These are phyloP conservation scores for Physella acuta DNA, from an alignment of 1,140 invertebrate genomes.

Conservation along the genomic window DNA sequence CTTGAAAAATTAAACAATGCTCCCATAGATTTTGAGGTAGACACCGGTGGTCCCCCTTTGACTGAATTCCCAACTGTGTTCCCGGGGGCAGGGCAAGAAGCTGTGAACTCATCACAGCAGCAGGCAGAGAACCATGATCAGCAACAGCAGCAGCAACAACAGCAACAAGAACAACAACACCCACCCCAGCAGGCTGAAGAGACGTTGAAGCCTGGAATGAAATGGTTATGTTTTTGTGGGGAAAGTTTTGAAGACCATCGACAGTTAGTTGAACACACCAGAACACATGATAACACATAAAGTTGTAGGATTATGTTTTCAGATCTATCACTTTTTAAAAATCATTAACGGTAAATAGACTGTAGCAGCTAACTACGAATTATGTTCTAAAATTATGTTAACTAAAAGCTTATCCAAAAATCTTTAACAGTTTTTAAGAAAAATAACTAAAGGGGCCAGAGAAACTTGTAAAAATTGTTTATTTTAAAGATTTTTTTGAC, in stretches of 20 bases:
- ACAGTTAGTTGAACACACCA: slow-evolving; percentile 15
- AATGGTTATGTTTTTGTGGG: slow-evolving; percentile 26
- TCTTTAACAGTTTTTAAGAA: too few relatives aligned
- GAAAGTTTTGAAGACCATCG: slow-evolving; percentile 22
- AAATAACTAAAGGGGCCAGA: too few relatives aligned
- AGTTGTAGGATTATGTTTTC: too few relatives aligned
- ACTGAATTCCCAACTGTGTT: neutral
- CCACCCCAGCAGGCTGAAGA: neutral
- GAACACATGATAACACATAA: slow-evolving; percentile 16
- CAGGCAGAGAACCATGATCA: neutral
- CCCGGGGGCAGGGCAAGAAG: neutral
- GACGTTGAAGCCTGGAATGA: neutral
- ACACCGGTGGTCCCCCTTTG: neutral
- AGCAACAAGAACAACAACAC: slow-evolving; percentile 10
- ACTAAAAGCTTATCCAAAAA: too few relatives aligned
- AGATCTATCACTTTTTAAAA: too few relatives aligned
- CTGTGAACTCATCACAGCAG: neutral
- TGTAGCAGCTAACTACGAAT: too few relatives aligned
- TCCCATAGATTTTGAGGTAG: slow-evolving; percentile 13
- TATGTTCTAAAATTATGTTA: too few relatives aligned
- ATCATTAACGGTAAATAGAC: too few relatives aligned
- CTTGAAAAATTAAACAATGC: slow-evolving; percentile 12
- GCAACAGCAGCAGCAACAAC: neutral
- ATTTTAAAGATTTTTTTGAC: too few relatives aligned
- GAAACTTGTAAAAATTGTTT: too few relatives aligned